phyloP scores from a whole-genome alignment of 2,113 vertebrate genomes.

The Atlantisia rogersi region DNA sequence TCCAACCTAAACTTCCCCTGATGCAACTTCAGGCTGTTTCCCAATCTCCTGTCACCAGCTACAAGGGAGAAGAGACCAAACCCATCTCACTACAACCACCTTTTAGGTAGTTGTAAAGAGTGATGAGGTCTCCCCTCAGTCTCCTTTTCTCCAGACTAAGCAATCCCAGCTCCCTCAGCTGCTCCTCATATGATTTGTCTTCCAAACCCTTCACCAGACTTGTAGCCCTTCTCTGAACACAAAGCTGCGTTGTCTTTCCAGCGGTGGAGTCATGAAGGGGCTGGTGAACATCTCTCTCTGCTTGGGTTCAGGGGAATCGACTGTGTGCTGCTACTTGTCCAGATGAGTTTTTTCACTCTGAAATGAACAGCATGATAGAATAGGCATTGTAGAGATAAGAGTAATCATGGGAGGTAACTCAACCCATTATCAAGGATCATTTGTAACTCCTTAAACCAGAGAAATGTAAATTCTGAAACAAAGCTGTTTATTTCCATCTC shows the following conservation, averaged over 20 bases:
- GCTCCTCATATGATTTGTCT: no score
- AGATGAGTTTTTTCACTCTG: background rate
- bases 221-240: background rate
- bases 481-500: background rate
- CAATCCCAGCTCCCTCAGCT: no score
- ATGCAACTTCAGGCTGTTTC: no score
- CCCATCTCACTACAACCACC: no score
- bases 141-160: no score
- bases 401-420: background rate
- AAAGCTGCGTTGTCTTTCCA: background rate
- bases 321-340: background rate
- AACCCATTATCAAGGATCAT: background rate
- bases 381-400: slow-evolving; percentile 23
- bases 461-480: background rate
- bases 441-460: background rate
- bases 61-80: no score
- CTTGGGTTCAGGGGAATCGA: background rate
- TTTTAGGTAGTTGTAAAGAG: no score
- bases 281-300: background rate
- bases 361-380: slow-evolving; percentile 11
- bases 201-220: no score
- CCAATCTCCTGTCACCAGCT: no score
- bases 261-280: background rate
- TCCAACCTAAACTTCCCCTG: no score
- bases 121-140: no score